Evolutionary conservation across 2,113 vertebrate species (phyloP), one percentile per base, ranked within the genome.

Genomic region (Catharus fuscescens): DNA sequence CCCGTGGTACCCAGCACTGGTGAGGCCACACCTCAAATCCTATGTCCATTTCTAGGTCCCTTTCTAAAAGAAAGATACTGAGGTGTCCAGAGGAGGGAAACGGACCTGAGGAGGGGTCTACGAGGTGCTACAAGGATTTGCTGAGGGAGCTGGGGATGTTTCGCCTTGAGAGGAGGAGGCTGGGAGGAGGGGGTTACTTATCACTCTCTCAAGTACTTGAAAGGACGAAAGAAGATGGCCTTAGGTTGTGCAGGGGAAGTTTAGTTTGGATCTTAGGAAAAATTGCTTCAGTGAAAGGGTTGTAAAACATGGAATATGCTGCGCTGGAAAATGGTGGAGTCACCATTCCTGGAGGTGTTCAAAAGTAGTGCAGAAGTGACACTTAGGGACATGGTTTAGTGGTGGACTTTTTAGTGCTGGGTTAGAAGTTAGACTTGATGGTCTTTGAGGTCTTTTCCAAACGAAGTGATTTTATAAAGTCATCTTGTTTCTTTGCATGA

Each of bases 121-220:
- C 14, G 40, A 34, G 24, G 28, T 19, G 19, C 17, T n/a, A 0
- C 0, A 1, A 40, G 25, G 12, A 71, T 13, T 2, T 0, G 19
- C 42, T 92, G 52, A 80, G 26, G 36, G 38, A 66, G 20, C 9
- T 42, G 19, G 9, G 5, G 3, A 4, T 65, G 21, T 52, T 86
- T 9, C 9, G 2, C 5, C 25, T 57, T 29, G 45, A 56, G 19
- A 36, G 48, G 6, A 67, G 53, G 34, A 40, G 50, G 28, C 12
- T 70, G 4, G 12, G 4, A 10, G 32, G 5, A 8, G 12, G 40
- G 40, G 40, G 13, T 36, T 52, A 21, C 7, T 80, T 44, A 15
- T 8, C 0, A 1, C 15, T 40, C 40, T 66, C 31, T 81, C 14
- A 61, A 4, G 17, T 47, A 8, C 40, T 28, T 47, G 45, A 86